A percentile compares a stretch with the other conserved stretches of the same genome.
Conservation (phyloP, 2,888 invertebrate species). For the Diabrotica balteata region DNA sequence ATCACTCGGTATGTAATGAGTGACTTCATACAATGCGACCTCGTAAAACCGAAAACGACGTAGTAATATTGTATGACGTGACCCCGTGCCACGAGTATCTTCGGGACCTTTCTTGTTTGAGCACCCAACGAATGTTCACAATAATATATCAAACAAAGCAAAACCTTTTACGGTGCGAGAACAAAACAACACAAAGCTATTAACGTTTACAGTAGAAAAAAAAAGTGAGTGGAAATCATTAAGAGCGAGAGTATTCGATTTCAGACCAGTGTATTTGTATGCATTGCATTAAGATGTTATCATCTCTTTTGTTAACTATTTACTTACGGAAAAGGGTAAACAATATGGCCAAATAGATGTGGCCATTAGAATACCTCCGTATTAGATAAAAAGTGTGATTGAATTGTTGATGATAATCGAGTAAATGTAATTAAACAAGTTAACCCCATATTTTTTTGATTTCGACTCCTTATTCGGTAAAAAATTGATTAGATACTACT, state of each 20-base stretch:
- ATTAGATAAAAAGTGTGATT: no score
- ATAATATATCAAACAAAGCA: slow-evolving; percentile 28
- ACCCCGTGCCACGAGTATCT: slow-evolving; percentile 9
- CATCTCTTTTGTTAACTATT: background rate
- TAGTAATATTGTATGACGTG: background rate
- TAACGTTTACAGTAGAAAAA: slow-evolving; percentile 22
- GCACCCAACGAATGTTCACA: slow-evolving; percentile 20
- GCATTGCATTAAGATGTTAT: slow-evolving; percentile 10
- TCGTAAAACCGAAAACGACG: no score
- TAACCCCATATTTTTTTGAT: no score
- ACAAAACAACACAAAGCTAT: slow-evolving; percentile 30
- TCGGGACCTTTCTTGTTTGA: slow-evolving; percentile 15
- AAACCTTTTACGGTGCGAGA: slow-evolving; percentile 26
- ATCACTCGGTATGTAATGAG: no score
- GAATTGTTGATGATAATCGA: no score
- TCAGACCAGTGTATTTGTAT: slow-evolving; percentile 15
- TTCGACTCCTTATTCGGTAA: no score
- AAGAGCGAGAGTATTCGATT: slow-evolving; percentile 21
- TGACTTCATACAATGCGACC: no score
- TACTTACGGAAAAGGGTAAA: background rate
- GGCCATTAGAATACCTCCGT: no score
- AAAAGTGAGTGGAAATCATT: slow-evolving; percentile 24
- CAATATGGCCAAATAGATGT: background rate
- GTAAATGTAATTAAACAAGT: no score
- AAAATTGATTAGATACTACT: no score